phyloP scores from a whole-genome alignment of 30 jellyfish, hydroid and myxozoan genomes.

The Turritopsis dohrnii region DNA sequence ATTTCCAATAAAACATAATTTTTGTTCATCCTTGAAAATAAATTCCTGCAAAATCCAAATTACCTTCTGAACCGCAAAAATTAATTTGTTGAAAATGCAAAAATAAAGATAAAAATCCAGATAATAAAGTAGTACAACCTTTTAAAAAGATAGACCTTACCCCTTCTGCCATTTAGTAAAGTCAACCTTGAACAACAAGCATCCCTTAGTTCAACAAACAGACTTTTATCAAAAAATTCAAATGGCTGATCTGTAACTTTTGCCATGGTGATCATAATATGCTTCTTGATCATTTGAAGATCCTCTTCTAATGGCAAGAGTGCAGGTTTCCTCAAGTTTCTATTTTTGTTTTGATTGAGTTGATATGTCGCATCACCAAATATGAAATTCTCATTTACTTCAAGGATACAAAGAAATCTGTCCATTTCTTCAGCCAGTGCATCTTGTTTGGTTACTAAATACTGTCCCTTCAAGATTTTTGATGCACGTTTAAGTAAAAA shows the following conservation, averaged over 20 bases:
- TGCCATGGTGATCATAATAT: background rate
- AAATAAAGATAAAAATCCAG: too few species aligned
- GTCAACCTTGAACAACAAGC: slow-evolving; percentile 16
- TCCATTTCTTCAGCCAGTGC: slow-evolving; percentile 15
- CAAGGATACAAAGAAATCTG: slow-evolving; percentile 20
- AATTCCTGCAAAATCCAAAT: too few species aligned
- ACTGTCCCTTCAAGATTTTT: slow-evolving; percentile 14
- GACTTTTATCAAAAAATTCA: slow-evolving; percentile 18
- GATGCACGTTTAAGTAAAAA: slow-evolving; percentile 24
- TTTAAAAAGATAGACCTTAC: background rate
- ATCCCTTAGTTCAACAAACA: slow-evolving; percentile 26
- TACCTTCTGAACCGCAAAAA: too few species aligned
- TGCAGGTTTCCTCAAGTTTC: slow-evolving; percentile 17
- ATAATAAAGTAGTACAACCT: background rate
- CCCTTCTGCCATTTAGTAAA: slow-evolving; percentile 27
- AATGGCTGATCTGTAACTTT: background rate
- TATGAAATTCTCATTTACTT: slow-evolving; percentile 13
- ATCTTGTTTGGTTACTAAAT: slow-evolving; percentile 2
- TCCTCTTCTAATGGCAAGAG: slow-evolving; percentile 23
- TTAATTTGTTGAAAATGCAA: too few species aligned
- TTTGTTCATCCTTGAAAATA: too few species aligned
- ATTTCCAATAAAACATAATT: too few species aligned
- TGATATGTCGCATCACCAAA: slow-evolving; percentile 26
- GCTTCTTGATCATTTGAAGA: background rate
- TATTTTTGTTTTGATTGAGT: slow-evolving; percentile 16